Base-by-base conservation (phyloP, 2,888 invertebrate species). In the Synergus gifuensis region DNA sequence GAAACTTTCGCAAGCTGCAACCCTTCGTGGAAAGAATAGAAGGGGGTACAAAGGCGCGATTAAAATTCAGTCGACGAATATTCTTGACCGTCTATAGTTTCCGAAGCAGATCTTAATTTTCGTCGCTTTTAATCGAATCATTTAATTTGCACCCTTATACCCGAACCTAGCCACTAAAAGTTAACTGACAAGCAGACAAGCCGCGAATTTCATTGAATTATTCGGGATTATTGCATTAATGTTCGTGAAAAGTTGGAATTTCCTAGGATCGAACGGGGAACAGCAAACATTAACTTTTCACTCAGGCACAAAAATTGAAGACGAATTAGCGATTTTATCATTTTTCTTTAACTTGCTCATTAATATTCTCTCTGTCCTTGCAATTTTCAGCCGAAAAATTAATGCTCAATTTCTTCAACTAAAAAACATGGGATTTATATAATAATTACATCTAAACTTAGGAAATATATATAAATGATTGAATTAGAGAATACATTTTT, bases 111-210 rank as follows among this genome's bases (percentile, higher is more conserved):
- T 89, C 89, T 89, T 88, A 87, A 89, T 91, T 91, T 87, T 85
- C 84, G 82, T 82, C 86, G 87, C 83, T 86, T 85, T 83, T 90
- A 90, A 91, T 91, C 89, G 87, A 90, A 91, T 91, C 89, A 88
- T 88, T 90, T 88, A 88, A 91, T 91, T 90, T 90, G 86, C 88
- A 83, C 88, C 87, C 89, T 90, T 88, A 86, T 88, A 85, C 80
- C 83, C 64, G 78, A 73, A 78, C 78, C 83, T 83, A 49, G 86
- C 84, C 85, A 85, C 77, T 85, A 78, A 87, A 88, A 90, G 88
- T 89, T 89, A 90, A 91, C 87, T 85, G 90, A 86, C 90, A 85
- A 86, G 82, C 79, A 78, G 83, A 82, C 83, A 85, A 80, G 84
- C 86, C 86, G 82, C 87, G 82, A 85, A 86, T 88, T 87, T 83